Evolutionary conservation across 2,888 invertebrate species (phyloP).

Genomic region (Dryobota labecula): DNA sequence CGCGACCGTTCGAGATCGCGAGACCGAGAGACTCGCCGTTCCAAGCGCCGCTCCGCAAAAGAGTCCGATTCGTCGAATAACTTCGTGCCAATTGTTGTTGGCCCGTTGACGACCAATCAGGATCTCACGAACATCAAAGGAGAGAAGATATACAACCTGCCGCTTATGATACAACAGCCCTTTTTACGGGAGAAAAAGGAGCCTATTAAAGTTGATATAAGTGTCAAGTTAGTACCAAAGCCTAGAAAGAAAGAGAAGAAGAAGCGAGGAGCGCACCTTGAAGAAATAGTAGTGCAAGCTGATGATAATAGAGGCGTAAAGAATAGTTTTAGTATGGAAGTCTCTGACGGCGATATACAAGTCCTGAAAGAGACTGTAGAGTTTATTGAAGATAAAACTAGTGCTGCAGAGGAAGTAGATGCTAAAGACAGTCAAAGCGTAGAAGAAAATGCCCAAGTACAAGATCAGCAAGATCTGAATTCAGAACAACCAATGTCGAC

Average conservation of each 20-base stretch:
- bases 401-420: conserved; percentile 48
- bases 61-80: conserved; percentile 91
- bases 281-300: conserved; percentile 74
- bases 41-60: conserved; percentile 89
- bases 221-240: conserved; percentile 93
- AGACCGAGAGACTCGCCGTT: conserved; percentile 82
- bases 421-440: conserved; percentile 54
- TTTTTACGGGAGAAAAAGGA: conserved; percentile 92
- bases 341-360: conserved; percentile 81
- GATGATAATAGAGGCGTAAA: conserved; percentile 81
- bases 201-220: conserved; percentile 94
- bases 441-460: conserved; percentile 52
- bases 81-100: conserved; percentile 85
- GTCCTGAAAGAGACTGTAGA: conserved; percentile 82
- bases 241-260: conserved; percentile 86
- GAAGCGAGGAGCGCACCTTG: conserved; percentile 77
- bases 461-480: conserved; percentile 40
- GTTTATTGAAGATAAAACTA: conserved; percentile 71
- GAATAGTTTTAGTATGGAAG: conserved; percentile 87
- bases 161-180: conserved; percentile 90
- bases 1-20: conserved; percentile 86
- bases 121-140: conserved; percentile 85
- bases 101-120: conserved; percentile 88
- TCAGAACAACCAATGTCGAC: conserved; percentile 20
- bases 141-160: conserved; percentile 86